These are phyloP conservation scores for Choristoneura fumiferana DNA, from an alignment of 1,140 invertebrate species.

Conservation along the genomic window DNA sequence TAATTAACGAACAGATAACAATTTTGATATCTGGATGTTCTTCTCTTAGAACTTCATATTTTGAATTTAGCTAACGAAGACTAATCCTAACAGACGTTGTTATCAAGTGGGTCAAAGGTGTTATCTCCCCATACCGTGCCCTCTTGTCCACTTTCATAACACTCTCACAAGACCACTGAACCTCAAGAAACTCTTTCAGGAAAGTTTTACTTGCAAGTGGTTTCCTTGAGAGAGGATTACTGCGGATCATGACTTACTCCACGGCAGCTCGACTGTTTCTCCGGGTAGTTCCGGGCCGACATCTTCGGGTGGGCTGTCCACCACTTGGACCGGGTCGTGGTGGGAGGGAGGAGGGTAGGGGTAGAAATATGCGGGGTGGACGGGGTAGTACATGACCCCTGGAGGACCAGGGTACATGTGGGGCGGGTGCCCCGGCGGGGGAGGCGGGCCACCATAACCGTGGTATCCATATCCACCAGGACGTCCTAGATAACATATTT, in stretches of 20 bases:
- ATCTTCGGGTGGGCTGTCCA: conserved; percentile 39
- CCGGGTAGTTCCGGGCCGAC: conserved; percentile 58
- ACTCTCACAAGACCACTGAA: no score
- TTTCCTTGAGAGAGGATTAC: no score
- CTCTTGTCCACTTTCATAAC: conserved; percentile 19
- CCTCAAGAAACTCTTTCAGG: not conserved
- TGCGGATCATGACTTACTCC: conserved; percentile 56
- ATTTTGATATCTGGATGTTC: no score
- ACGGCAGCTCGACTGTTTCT: conserved; percentile 69
- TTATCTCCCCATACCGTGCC: conserved; percentile 28
- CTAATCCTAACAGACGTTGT: no score
- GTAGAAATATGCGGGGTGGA: conserved; percentile 65
- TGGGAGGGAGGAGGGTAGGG: conserved; percentile 40
- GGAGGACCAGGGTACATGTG: conserved; percentile 44
- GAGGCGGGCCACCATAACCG: conserved; percentile 51
- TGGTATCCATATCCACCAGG: conserved; percentile 53
- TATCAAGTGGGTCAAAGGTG: conserved; percentile 27
- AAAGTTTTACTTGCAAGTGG: not conserved
- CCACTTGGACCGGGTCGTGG: conserved; percentile 33
- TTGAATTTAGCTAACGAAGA: no score
- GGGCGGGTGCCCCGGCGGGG: conserved; percentile 31
- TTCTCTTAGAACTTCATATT: no score
- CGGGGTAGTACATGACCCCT: conserved; percentile 55
- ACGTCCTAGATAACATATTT: conserved; percentile 47
- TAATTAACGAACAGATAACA: no score